phyloP scores from a whole-genome alignment of 1,140 invertebrate genomes.

The Apis cerana region DNA sequence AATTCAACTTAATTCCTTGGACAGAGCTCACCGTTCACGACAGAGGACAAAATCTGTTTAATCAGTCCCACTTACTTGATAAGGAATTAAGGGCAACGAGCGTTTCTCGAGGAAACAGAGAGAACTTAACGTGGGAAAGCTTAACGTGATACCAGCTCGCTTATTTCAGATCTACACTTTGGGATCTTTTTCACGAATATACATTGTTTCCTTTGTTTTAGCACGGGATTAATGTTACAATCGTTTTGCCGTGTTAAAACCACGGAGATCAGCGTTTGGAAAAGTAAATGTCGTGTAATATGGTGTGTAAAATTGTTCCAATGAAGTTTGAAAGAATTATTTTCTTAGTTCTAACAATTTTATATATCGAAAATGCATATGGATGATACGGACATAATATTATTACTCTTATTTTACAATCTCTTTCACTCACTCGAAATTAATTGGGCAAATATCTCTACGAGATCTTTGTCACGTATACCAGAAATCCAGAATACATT shows the following conservation, averaged over 20 bases:
- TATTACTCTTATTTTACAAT: background rate
- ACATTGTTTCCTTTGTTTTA: background rate
- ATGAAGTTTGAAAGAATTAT: background rate
- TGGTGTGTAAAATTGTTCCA: too few species aligned
- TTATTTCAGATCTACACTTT: slow-evolving; percentile 25
- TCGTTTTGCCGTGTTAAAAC: background rate
- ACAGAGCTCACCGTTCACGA: slow-evolving; percentile 21
- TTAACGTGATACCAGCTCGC: slow-evolving; percentile 10
- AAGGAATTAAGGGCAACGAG: slow-evolving; percentile 55
- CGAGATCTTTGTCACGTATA: background rate
- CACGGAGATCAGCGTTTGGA: background rate
- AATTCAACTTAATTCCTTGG: slow-evolving; percentile 61
- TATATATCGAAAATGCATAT: background rate
- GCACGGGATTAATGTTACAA: background rate
- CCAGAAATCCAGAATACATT: background rate
- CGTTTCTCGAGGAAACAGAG: background rate
- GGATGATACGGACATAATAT: too few species aligned
- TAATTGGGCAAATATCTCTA: background rate
- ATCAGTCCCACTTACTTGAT: slow-evolving; percentile 64
- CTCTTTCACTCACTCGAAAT: background rate
- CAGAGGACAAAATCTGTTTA: slow-evolving; percentile 59
- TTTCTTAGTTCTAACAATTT: background rate
- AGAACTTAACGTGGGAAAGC: too few species aligned
- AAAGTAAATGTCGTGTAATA: background rate
- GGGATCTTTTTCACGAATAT: slow-evolving; percentile 1